These are phyloP conservation scores for Acanthiza pusilla DNA, from an alignment of 2,797 vertebrate species.

Conservation along the genomic window DNA sequence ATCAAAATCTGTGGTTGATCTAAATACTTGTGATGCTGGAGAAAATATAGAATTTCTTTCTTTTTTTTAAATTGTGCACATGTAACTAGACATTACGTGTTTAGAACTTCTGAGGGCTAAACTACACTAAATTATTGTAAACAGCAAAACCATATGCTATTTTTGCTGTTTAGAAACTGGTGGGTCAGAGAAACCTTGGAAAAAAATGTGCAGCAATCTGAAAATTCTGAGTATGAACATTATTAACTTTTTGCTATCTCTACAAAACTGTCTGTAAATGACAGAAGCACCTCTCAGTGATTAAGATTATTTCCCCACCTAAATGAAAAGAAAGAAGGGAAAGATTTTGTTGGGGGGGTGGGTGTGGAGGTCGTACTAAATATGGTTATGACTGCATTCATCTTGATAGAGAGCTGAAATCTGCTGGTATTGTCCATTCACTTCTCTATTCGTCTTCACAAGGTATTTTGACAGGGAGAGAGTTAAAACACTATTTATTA, in stretches of 20 bases:
- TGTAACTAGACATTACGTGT: background rate
- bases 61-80: background rate
- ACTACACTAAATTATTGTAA: background rate
- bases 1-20: background rate
- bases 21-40: background rate
- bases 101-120: background rate
- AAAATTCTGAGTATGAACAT: background rate
- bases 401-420: background rate
- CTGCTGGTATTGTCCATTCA: background rate
- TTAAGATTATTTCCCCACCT: background rate
- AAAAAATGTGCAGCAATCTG: background rate
- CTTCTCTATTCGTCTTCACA: background rate
- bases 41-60: background rate
- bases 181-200: background rate
- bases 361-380: background rate
- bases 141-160: background rate
- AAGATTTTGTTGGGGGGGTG: background rate
- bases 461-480: background rate
- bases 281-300: background rate
- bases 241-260: slow-evolving; percentile 2
- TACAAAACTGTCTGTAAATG: background rate
- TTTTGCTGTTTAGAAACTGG: background rate
- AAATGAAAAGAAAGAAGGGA: background rate
- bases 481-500: background rate
- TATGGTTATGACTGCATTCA: background rate